Evolutionary conservation across 2,888 invertebrate genomes (phyloP), one percentile per base, ranked within the genome.

Genomic region (Rambutsinella grinnellia): DNA sequence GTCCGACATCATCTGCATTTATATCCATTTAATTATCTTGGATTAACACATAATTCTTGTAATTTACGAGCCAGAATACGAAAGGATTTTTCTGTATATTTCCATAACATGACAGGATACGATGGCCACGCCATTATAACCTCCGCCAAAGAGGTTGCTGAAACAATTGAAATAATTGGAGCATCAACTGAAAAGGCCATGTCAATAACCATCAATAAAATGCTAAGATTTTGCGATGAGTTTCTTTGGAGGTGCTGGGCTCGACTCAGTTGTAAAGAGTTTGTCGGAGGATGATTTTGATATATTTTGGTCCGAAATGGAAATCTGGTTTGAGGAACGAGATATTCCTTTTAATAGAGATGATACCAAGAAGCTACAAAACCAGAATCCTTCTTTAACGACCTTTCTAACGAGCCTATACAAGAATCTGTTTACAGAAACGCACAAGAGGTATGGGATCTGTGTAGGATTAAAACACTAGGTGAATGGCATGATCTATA

Each of bases 401-500:
- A 71, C n/a, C 65, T 83, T 24, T 21, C 15, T 2, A 47, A 65
- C 10, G 21, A 54, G n/a, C 44, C 49, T 13, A 54, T 81, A 1
- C 27, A 53, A 3, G 26, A 47, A 2, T 47, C 62, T 10, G 70
- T 27, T 0, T 79, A 81, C 46, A 28, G 49, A 15, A 61, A 78
- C 28, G 79, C 78, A 5, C 46, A 65, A 36, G 2, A 60, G 10
- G 67, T 78, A 0, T 81, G 81, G 81, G 6, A 53, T 6, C n/a
- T 2, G 0, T 63, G 78, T 44, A 46, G 57, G 13, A 78, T 81
- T 8, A 23, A 70, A 44, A 61, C 69, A 24, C 23, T 78, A 61
- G 81, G 78, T 0, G 67, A 72, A 23, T 81, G 70, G 76, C 81
- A 81, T 61, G 76, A 81, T 24, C n/a, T 78, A 0, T 81, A 81